A percentile compares a stretch with the other conserved stretches of the same genome.
These are phyloP conservation scores for Drosophila sechellia DNA, from an alignment of 1,140 invertebrate genomes.

Conservation along the genomic window DNA sequence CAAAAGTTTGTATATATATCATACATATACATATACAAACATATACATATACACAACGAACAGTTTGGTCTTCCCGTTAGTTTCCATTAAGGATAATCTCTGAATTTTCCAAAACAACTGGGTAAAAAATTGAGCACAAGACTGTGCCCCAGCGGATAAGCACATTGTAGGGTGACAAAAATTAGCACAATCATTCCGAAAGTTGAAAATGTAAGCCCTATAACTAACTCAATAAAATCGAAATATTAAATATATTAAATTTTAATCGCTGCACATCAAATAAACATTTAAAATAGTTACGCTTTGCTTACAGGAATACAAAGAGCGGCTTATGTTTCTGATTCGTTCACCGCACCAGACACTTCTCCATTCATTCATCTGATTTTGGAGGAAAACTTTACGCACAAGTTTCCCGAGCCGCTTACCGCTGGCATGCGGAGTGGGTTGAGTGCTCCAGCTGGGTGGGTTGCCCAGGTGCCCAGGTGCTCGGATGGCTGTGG, in stretches of 20 bases:
- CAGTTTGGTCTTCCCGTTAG: constrained; percentile 1
- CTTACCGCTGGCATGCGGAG: constrained; percentile 1
- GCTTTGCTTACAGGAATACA: neutral
- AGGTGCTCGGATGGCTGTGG: constrained; percentile 4
- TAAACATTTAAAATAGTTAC: neutral
- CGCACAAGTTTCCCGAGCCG: constrained; percentile 27
- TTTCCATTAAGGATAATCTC: constrained; percentile 24
- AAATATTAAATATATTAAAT: neutral
- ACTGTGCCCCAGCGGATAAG: neutral
- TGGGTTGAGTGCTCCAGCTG: too few species aligned
- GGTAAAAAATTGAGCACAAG: neutral
- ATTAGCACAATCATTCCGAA: neutral
- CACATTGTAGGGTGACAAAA: neutral
- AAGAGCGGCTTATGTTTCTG: neutral
- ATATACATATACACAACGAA: constrained; percentile 6
- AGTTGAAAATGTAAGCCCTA: neutral
- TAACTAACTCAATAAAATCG: neutral
- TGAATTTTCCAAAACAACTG: neutral
- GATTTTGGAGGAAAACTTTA: constrained; percentile 19
- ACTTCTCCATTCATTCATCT: constrained; percentile 2
- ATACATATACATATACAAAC: too few species aligned
- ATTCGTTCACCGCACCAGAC: neutral
- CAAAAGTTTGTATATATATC: constrained; percentile 20
- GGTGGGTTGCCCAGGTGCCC: neutral
- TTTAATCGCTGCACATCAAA: neutral